Evolutionary conservation across 2,113 vertebrate genomes (phyloP), one percentile per base, ranked within the genome.

Genomic region (Microcebus ravelobensis): DNA sequence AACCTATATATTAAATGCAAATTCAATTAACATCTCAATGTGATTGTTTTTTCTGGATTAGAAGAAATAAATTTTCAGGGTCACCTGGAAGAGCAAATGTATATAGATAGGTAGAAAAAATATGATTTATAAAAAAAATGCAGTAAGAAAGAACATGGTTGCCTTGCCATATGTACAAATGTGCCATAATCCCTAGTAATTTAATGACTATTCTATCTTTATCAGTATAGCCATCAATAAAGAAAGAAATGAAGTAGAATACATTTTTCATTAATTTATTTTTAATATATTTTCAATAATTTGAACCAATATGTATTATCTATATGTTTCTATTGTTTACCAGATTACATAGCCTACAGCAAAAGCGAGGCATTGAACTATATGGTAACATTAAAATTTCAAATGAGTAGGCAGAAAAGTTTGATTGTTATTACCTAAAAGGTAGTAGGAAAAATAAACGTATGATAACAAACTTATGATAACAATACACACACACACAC

Each of bases 351-450:
- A 90, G 13, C 8, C 14, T 9, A 18, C 20, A 79, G 14, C 8
- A 83, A 76, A 84, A 90, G 59, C 2, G 79, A 90, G 6, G 6
- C 55, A 88, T 6, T 88, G 9, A 85, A 21, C 5, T 85, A 39
- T 31, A 79, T 80, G 18, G 14, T 14, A 50, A 59, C 23, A 79
- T 1, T 57, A 13, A 45, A 92, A 77, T 80, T 77, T 87, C 45
- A 94, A 61, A 67, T 87, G 70, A 48, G 1, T 57, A 3, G 3
- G 15, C 48, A 4, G 3, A 13, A 18, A 57, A 2, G 1, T 3
- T 92, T 42, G 21, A 81, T 68, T 76, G n/a, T 76, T 57, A 86
- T 59, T 80, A 71, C 27, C 45, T 63, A 95, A 70, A 93, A 80
- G 21, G 7, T 55, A 61, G 4, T 63, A 52, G 13, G 15, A 65